Base-by-base conservation (phyloP, 2,113 vertebrate genomes). In the Herpetotheres cachinnans region DNA sequence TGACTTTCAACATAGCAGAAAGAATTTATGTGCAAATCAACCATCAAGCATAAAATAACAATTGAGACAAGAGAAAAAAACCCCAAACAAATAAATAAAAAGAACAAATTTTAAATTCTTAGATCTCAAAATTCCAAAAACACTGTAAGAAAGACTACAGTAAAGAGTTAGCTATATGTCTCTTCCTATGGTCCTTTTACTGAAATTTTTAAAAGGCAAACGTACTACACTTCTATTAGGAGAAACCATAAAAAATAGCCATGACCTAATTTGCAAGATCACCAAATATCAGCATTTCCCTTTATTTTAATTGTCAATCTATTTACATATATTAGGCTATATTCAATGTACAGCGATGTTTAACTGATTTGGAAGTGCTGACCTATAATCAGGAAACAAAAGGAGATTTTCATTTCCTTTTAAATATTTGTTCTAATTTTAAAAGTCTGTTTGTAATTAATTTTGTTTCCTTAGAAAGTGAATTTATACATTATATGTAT, bases 1-100 rank as follows among this genome's bases (percentile, higher is more conserved):
- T 92, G 92, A 94, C 79, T 96, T 94, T 94, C 95, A 97, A 90
- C 82, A 91, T 8, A 95, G 93, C 96, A 96, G 95, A 97, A 96
- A 42, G 84, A 96, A 96, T 96, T 97, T 94, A 94, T 96, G 74
- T 80, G 92, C 67, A 94, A 95, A 96, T 96, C 95, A 95, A 86
- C 86, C 86, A 78, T 93, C 95, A 96, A 93, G 87, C 93, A 96
- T 52, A 96, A 96, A 95, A 76, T 27, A 73, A 82, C 70, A 94
- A 81, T 27, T 71, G 56, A 85, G 84, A 52, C 0, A 12, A 58
- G 13, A 54, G 6, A 65, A 66, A 36, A 59, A 76, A 40, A 13
- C 50, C 7, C 11, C 40, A 72, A 89, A 38, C 7, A 79, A 82
- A 82, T 13, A 62, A 67, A 67, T 34, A 49, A 70, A 94, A 62